phyloP scores from a whole-genome alignment of 2,797 vertebrate species.

The Phoxinus dragarum region DNA sequence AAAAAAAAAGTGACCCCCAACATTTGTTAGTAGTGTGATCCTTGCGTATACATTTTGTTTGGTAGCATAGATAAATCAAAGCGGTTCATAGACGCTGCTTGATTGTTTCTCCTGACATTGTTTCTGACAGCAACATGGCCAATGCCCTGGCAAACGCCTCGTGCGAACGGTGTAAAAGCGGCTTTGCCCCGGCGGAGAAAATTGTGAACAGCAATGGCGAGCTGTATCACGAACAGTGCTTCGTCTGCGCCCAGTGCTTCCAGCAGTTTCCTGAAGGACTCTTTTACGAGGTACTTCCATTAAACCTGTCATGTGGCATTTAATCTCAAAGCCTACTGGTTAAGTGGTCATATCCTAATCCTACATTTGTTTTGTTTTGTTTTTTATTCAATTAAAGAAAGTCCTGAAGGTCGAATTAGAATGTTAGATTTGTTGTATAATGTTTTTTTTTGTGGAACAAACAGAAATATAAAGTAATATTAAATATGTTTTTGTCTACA shows the following conservation, averaged over 20 bases:
- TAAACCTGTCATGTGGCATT: not conserved
- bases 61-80: not conserved
- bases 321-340: not conserved
- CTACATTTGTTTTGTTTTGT: not conserved
- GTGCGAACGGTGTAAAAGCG: conserved; percentile 87
- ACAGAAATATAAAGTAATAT: no score
- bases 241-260: conserved; percentile 88
- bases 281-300: conserved; percentile 83
- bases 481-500: not conserved
- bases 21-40: not conserved
- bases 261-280: conserved; percentile 91
- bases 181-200: conserved; percentile 90
- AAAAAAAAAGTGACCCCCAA: not conserved
- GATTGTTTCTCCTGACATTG: not conserved
- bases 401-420: not conserved
- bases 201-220: conserved; percentile 93
- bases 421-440: not conserved
- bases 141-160: conserved; percentile 93
- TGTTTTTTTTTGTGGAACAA: not conserved
- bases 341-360: not conserved
- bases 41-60: not conserved
- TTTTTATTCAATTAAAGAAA: not conserved
- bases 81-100: not conserved
- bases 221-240: conserved; percentile 89
- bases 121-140: conserved; percentile 87